Conservation (phyloP, 2,113 vertebrate genomes). For the Thamnophis sirtalis region DNA sequence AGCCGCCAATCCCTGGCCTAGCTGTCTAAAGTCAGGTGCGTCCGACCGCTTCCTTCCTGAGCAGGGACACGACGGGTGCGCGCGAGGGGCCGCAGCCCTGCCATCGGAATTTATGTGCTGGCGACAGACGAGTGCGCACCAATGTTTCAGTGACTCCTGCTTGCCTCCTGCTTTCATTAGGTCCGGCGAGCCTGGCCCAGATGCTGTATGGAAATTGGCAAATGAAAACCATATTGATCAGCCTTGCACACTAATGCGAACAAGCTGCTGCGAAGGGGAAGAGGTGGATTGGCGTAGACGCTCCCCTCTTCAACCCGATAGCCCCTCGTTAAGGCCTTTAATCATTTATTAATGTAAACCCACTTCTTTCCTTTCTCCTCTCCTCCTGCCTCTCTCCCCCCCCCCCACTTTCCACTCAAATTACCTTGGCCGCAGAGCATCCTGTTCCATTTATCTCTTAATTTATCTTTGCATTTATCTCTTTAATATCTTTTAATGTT, state of each 20-base stretch:
- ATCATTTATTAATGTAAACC: constrained; percentile 83
- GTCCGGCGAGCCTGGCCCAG: constrained; percentile 74
- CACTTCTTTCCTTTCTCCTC: constrained; percentile 77
- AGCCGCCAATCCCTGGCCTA: neutral
- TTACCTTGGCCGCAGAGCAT: constrained; percentile 81
- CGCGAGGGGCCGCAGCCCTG: constrained; percentile 62
- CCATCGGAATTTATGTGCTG: constrained; percentile 72
- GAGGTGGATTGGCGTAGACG: constrained; percentile 64
- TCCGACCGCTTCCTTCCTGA: neutral
- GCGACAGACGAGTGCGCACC: constrained; percentile 68
- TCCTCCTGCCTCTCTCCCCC: constrained; percentile 32
- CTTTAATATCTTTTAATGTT: constrained; percentile 75
- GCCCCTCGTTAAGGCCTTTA: constrained; percentile 78
- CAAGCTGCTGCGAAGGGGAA: constrained; percentile 70
- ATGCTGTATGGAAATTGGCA: constrained; percentile 79
- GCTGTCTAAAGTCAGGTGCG: neutral
- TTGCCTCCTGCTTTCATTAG: constrained; percentile 73
- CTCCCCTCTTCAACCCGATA: constrained; percentile 76
- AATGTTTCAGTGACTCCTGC: constrained; percentile 74
- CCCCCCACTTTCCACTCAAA: constrained; percentile 69
- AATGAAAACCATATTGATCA: constrained; percentile 87
- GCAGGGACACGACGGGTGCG: constrained; percentile 39
- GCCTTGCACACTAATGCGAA: constrained; percentile 76
- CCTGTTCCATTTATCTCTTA: constrained; percentile 83
- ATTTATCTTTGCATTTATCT: constrained; percentile 84